Evolutionary conservation across 92 coral and sea anemone species (phyloP), one percentile per base, ranked within the genome.

Genomic region (Galaxea fascicularis): DNA sequence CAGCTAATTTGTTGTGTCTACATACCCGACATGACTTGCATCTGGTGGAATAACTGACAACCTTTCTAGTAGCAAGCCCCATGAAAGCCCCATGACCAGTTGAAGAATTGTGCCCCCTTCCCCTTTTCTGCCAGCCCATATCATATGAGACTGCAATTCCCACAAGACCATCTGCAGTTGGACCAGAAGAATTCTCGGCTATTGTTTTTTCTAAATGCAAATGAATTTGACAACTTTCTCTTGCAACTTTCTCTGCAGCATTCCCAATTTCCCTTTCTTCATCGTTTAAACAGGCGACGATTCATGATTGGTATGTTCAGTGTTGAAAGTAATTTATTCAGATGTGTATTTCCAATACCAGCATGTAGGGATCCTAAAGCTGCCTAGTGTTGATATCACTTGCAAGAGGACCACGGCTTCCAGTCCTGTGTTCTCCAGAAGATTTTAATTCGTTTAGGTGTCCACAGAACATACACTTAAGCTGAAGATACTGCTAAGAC

Each of bases 221-320:
- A 16, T 64, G 57, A 10, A 47, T 9, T 49, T 51, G 15, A 26
- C 93, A 90, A 58, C 90, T 90, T 11, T 74, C 46, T 44, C 66
- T 86, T 21, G 90, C 88, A 28, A 90, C 63, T 0, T 26, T 47
- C 58, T 86, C 93, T 0, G 78, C 89, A 6, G 81, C 85, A 5
- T 68, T 77, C 4, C 93, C 88, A 16, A 76, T 82, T 52, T 86
- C 93, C 53, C 82, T 81, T 90, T 70, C 93, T 35, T 24, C 12
- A n/a, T n/a, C n/a, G 26, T 59, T 90, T 90, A 51, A 79, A 90
- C 8, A 65, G 49, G n/a, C 11, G 30, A 9, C 35, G 51, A 16
- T 75, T 81, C 17, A 82, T 49, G 22, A 78, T 22, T 39, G 85
- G 84, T 7, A 90, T n/a, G n/a, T n/a, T n/a, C n/a, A n/a, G n/a